Conservation (phyloP, 2,113 vertebrate species). For the Atrichornis clamosus region DNA sequence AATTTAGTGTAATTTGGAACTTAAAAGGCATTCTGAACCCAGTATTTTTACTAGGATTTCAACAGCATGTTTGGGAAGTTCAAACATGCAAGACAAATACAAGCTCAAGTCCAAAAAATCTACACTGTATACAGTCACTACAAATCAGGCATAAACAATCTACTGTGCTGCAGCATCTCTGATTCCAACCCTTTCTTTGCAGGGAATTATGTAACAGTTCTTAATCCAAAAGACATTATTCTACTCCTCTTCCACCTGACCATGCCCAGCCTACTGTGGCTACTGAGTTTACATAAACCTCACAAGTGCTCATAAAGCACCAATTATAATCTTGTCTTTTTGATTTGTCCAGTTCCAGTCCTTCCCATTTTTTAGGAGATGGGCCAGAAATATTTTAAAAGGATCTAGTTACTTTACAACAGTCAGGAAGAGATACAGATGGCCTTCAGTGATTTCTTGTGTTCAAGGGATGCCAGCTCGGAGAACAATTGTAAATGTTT, state of each 20-base stretch:
- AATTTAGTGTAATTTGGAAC: neutral
- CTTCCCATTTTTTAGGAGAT: neutral
- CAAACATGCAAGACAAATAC: neutral
- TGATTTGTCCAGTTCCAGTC: neutral
- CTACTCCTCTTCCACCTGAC: neutral
- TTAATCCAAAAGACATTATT: neutral
- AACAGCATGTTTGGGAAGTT: neutral
- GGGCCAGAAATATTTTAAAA: constrained; percentile 17
- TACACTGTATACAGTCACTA: neutral
- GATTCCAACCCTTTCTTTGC: neutral
- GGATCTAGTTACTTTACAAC: neutral
- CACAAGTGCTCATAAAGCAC: neutral
- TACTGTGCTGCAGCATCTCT: neutral
- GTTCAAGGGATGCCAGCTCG: neutral
- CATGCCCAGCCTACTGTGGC: neutral
- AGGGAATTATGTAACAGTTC: neutral
- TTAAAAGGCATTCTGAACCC: neutral
- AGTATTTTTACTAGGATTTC: neutral
- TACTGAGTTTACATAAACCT: neutral
- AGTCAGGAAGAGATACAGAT: constrained; percentile 3
- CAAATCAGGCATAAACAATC: neutral
- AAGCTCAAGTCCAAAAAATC: neutral
- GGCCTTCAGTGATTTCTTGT: constrained; percentile 6
- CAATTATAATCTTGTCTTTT: neutral
- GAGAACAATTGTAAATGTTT: constrained; percentile 21